Conservation (phyloP, 2,113 vertebrate genomes). For the Triplophysa rosa region DNA sequence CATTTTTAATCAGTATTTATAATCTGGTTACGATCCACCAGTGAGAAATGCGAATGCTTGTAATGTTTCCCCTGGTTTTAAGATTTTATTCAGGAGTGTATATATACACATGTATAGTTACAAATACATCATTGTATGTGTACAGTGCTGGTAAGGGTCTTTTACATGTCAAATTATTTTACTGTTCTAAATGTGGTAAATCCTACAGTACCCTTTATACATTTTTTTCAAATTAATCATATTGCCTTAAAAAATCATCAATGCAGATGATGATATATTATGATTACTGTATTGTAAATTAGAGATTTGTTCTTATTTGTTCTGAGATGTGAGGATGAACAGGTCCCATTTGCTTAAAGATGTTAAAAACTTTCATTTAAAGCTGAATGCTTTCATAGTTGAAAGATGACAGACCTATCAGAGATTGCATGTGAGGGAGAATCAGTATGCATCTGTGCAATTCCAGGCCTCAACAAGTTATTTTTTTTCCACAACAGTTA, state of each 20-base stretch:
- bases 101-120: slow-evolving; percentile 58
- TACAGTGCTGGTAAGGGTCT: slow-evolving; percentile 69
- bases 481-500: neutral
- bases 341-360: neutral
- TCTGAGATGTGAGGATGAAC: slow-evolving; percentile 25
- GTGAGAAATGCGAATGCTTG: too few relatives aligned
- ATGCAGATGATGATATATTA: slow-evolving; percentile 79
- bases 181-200: slow-evolving; percentile 77
- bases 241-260: slow-evolving; percentile 80
- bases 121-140: slow-evolving; percentile 68
- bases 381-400: neutral
- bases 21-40: too few relatives aligned
- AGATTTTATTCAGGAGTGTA: too few relatives aligned
- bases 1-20: too few relatives aligned
- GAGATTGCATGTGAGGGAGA: slow-evolving; percentile 23
- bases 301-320: slow-evolving; percentile 49
- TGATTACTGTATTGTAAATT: slow-evolving; percentile 76
- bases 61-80: too few relatives aligned
- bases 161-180: slow-evolving; percentile 78
- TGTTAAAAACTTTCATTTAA: neutral
- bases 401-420: neutral
- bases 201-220: slow-evolving; percentile 76
- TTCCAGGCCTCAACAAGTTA: neutral
- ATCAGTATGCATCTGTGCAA: neutral
- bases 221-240: slow-evolving; percentile 72